These are phyloP conservation scores for Hemibagrus wyckioides DNA, from an alignment of 2,113 vertebrate genomes.

Conservation along the genomic window DNA sequence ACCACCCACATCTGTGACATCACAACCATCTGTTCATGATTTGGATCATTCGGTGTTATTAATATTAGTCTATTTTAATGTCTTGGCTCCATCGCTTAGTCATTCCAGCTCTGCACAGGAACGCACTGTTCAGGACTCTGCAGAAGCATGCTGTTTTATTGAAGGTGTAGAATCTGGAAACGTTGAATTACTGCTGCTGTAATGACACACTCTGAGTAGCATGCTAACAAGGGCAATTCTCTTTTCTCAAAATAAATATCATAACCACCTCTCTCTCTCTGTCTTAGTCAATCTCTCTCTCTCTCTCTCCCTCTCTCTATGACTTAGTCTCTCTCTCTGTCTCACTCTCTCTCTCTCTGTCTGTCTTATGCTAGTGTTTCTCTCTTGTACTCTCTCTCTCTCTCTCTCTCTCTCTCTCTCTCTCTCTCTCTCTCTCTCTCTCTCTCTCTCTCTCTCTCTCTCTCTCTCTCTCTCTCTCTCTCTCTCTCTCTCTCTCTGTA, in stretches of 20 bases:
- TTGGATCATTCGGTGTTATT: neutral
- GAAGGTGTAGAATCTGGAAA: neutral
- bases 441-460: neutral
- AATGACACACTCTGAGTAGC: constrained; percentile 8
- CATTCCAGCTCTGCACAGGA: neutral
- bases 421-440: neutral
- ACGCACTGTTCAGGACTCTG: neutral
- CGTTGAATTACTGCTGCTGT: neutral
- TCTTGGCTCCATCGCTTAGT: neutral
- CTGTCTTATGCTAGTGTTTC: too few species aligned
- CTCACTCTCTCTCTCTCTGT: neutral
- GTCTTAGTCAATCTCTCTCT: neutral
- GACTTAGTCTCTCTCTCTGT: neutral
- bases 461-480: neutral
- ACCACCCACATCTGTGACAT: neutral
- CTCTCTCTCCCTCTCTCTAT: neutral
- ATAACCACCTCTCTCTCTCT: neutral
- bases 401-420: neutral
- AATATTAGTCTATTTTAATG: neutral
- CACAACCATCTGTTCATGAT: neutral
- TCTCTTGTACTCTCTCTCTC: neutral
- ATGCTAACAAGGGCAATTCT: neutral
- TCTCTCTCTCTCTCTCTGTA: neutral
- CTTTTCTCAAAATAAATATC: neutral
- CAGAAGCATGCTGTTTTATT: neutral